Conservation (phyloP, 1,140 invertebrate species). For the Arctopsyche grandis region DNA sequence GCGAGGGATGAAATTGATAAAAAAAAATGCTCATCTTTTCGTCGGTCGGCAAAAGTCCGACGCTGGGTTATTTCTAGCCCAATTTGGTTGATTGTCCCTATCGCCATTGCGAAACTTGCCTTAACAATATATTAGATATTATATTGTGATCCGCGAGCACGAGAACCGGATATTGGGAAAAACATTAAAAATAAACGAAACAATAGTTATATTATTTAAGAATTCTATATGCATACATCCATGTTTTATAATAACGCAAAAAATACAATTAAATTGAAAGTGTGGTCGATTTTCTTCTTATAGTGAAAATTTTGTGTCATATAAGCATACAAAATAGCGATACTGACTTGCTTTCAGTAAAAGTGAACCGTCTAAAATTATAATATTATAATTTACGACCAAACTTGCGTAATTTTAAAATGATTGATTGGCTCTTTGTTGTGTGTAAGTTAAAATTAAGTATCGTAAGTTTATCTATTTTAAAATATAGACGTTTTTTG, state of each 20-base stretch:
- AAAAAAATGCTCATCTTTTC: conserved; percentile 35
- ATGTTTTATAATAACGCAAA: too few relatives aligned
- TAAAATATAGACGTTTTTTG: too few relatives aligned
- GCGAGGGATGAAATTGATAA: conserved; percentile 37
- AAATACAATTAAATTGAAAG: too few relatives aligned
- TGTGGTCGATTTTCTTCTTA: too few relatives aligned
- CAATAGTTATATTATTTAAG: too few relatives aligned
- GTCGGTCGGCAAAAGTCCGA: background rate
- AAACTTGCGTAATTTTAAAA: conserved; percentile 23
- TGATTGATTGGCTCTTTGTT: conserved; percentile 22
- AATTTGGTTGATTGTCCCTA: conserved; percentile 36
- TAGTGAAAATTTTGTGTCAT: too few relatives aligned
- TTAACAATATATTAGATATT: conserved; percentile 36
- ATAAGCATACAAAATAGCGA: too few relatives aligned
- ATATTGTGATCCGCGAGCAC: conserved; percentile 1
- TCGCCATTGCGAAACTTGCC: conserved; percentile 3
- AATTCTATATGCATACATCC: too few relatives aligned
- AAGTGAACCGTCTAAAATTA: background rate
- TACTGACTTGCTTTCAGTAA: background rate
- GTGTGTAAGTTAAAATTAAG: background rate
- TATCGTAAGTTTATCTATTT: too few relatives aligned
- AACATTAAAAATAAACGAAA: too few relatives aligned
- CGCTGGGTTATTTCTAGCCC: conserved; percentile 10
- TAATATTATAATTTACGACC: conserved; percentile 10
- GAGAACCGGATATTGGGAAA: too few relatives aligned